Percentiles rank a stretch among this genome's conserved stretches.
phyloP scores from a whole-genome alignment of 2,113 vertebrate species.

The Chaetodon auriga region DNA sequence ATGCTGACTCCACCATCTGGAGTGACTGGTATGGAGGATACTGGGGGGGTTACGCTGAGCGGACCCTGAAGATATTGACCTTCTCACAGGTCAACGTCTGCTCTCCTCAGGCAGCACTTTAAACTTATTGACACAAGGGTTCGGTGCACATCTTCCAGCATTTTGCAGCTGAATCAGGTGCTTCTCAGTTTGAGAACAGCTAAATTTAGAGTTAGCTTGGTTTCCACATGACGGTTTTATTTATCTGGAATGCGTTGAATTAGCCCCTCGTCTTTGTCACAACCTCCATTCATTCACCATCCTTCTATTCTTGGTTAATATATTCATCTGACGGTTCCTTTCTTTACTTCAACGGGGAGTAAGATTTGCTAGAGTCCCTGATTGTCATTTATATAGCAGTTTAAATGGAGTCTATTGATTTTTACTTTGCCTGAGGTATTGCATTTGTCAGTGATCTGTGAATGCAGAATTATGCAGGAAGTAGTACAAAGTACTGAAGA shows the following conservation, averaged over 20 bases:
- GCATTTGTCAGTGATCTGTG: not conserved
- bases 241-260: not conserved
- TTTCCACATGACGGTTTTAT: not conserved
- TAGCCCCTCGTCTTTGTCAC: not conserved
- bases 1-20: constrained; percentile 35
- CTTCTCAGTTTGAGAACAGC: not conserved
- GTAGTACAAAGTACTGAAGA: not conserved
- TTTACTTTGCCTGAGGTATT: not conserved
- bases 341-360: not conserved
- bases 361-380: not conserved
- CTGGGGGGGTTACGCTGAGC: constrained; percentile 11
- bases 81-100: constrained; percentile 1
- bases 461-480: not conserved
- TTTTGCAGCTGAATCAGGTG: not conserved
- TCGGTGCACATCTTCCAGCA: not conserved
- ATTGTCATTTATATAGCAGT: constrained; percentile 1
- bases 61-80: constrained; percentile 17
- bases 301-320: not conserved
- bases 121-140: not conserved
- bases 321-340: not conserved
- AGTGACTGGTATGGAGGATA: not conserved
- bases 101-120: not conserved
- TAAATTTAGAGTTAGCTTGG: not conserved
- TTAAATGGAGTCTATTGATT: constrained; percentile 8
- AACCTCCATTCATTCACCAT: not conserved